Evolutionary conservation across 2,888 invertebrate species (phyloP), one percentile per base, ranked within the genome.

Genomic region (Laothoe populi): DNA sequence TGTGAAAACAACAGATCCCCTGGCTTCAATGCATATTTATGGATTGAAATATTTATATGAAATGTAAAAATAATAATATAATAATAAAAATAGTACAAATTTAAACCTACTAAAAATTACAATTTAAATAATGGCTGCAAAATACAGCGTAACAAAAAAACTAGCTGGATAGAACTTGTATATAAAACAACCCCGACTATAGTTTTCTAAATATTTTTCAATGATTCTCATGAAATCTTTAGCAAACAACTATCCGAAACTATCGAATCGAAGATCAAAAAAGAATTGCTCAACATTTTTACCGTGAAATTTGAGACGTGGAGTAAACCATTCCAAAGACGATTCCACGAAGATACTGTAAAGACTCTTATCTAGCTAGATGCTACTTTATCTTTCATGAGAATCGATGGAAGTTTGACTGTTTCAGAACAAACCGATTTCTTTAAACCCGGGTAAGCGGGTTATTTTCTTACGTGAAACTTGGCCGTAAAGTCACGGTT

Each of bases 301-400:
- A 61, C 63, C 57, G 10, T 35, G 35, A 65, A 63, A 66, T 60
- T 59, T 60, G 66, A 65, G 67, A 62, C 62, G 65, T 53, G 16
- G 19, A 53, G 53, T 53, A 31, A 53, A 53, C 19, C 53, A 21
- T 53, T 59, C 48, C 58, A n/a, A 61, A 62, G 24, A 57, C 26
- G 44, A 57, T 57, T 38, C 16, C n/a, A n/a, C 45, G 46, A 24
- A 58, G 48, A 48, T 58, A 57, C 31, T 38, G 40, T 8, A n/a
- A 31, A 49, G 16, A 23, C 45, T 46, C 61, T 64, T 64, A 44
- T 61, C 67, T 66, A 63, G 64, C 66, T 66, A 63, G 63, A 62
- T 64, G 63, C 60, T 62, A 67, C 64, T 66, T 64, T 66, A 67
- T 63, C 64, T 71, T 71, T 70, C 66, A 67, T 66, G 66, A 68